A percentile compares a stretch with the other conserved stretches of the same genome.
These are phyloP conservation scores for Ormyrus labotus DNA, from an alignment of 2,888 invertebrate species.

Conservation along the genomic window DNA sequence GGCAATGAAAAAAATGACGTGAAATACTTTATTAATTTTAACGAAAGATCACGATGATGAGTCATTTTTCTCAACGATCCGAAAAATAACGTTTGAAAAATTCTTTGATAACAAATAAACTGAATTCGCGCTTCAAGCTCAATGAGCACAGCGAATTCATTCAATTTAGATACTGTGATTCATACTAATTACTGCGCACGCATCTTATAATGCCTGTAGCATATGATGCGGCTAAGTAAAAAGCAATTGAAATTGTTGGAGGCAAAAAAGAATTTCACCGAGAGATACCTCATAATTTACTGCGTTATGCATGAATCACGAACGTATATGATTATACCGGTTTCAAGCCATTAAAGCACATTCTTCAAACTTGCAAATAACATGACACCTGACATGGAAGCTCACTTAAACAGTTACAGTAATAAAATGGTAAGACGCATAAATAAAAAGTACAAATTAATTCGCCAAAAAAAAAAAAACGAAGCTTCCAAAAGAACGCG, in stretches of 20 bases:
- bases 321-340: constrained; percentile 11
- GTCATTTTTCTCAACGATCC: too few species aligned
- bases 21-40: too few species aligned
- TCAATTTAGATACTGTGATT: too few species aligned
- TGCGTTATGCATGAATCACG: constrained; percentile 26
- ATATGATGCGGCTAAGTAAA: constrained; percentile 4
- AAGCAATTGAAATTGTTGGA: constrained; percentile 26
- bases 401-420: constrained; percentile 8
- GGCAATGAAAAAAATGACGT: too few species aligned
- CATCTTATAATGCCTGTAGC: too few species aligned
- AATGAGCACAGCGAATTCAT: too few species aligned
- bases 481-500: background rate
- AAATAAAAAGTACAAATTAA: background rate
- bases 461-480: constrained; percentile 9
- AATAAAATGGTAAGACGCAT: constrained; percentile 7
- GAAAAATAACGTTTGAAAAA: too few species aligned
- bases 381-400: constrained; percentile 3
- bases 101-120: too few species aligned
- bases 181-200: too few species aligned
- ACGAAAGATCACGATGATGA: too few species aligned
- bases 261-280: background rate
- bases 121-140: too few species aligned
- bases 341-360: constrained; percentile 28
- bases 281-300: constrained; percentile 10
- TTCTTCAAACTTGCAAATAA: constrained; percentile 32